These are phyloP conservation scores for Pecten maximus DNA, from an alignment of 2,888 invertebrate species.

Conservation along the genomic window DNA sequence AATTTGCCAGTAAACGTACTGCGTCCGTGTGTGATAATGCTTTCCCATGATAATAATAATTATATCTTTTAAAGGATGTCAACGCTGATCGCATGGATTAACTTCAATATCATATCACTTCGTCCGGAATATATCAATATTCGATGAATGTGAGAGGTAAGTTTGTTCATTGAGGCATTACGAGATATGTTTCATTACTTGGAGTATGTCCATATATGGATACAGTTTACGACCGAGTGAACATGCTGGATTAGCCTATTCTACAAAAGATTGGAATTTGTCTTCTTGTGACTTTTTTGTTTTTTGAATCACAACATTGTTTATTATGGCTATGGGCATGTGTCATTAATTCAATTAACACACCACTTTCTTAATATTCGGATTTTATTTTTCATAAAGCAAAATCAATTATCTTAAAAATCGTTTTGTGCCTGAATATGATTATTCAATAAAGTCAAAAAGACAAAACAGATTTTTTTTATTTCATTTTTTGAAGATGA, in stretches of 20 bases:
- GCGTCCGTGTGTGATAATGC: background rate
- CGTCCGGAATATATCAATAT: background rate
- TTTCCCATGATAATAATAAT: too few species aligned
- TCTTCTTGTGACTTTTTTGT: background rate
- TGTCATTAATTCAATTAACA: too few species aligned
- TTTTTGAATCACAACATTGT: too few species aligned
- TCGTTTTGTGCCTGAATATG: too few species aligned
- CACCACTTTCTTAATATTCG: too few species aligned
- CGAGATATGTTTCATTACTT: background rate
- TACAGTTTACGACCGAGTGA: background rate
- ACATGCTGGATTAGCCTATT: background rate
- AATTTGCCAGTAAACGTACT: background rate
- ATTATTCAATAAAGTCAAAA: too few species aligned
- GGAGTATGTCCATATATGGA: background rate
- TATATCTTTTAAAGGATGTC: background rate
- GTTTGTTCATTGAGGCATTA: background rate
- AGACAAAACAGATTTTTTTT: too few species aligned
- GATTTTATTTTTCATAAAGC: too few species aligned
- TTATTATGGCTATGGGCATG: too few species aligned
- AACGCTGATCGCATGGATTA: background rate
- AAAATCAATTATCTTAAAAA: too few species aligned
- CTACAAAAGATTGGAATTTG: background rate
- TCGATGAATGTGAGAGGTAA: slow-evolving; percentile 19
- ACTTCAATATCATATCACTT: background rate
- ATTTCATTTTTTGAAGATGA: too few species aligned